Conservation (phyloP, 2,888 invertebrate species). For the Caenorhabditis angaria region DNA sequence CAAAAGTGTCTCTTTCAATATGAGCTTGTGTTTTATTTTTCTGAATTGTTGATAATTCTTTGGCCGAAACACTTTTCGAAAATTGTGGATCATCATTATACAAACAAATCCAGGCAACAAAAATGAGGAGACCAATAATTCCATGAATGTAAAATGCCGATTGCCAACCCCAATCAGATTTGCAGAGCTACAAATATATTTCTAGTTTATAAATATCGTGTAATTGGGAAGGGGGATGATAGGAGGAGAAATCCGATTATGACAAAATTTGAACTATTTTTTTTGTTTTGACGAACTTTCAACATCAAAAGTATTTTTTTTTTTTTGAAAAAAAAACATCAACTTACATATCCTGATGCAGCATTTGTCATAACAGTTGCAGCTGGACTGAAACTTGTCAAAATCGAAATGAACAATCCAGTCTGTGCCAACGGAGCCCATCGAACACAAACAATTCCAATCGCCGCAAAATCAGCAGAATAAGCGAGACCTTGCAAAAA, state of each 20-base stretch:
- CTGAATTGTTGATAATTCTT: constrained; percentile 58
- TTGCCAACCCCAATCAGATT: constrained; percentile 60
- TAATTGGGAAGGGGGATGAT: neutral
- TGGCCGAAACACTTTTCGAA: constrained; percentile 35
- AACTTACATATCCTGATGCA: constrained; percentile 58
- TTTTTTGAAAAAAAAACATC: neutral
- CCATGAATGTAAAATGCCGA: constrained; percentile 65
- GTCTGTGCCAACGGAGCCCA: constrained; percentile 66
- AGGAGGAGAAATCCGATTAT: neutral
- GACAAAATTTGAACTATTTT: neutral
- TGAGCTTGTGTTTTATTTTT: constrained; percentile 62
- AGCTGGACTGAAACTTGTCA: constrained; percentile 65
- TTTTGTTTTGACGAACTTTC: neutral
- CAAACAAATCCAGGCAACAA: constrained; percentile 48
- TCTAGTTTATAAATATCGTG: neutral
- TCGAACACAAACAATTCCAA: constrained; percentile 57
- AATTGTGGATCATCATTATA: constrained; percentile 57
- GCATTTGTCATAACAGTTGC: constrained; percentile 63
- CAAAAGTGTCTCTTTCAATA: constrained; percentile 62
- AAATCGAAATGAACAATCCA: constrained; percentile 62
- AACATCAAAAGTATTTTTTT: no score
- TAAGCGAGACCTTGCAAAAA: constrained; percentile 58
- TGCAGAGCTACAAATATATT: constrained; percentile 51
- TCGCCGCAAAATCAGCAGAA: constrained; percentile 59
- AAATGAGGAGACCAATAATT: constrained; percentile 38